These are phyloP conservation scores for Euzetes globulus DNA, from an alignment of 2,888 invertebrate species.

Conservation along the genomic window DNA sequence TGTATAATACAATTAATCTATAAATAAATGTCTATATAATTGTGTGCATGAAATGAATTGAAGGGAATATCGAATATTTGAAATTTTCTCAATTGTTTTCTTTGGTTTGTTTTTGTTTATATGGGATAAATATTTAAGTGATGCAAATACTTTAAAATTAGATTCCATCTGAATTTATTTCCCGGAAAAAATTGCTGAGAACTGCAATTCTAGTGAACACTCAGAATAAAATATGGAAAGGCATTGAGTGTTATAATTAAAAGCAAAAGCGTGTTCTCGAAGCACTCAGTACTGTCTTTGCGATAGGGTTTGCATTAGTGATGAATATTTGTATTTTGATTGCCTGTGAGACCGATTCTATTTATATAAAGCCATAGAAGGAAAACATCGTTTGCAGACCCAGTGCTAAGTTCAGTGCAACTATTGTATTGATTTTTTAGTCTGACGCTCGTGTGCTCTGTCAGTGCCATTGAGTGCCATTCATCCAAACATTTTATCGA, in stretches of 20 bases:
- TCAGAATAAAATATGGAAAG: too few species aligned
- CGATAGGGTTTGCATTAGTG: neutral
- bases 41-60: too few species aligned
- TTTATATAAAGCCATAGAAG: conserved; percentile 2
- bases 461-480: conserved; percentile 2
- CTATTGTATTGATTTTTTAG: conserved; percentile 25
- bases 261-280: neutral
- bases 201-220: too few species aligned
- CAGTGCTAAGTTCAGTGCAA: neutral
- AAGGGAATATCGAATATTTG: too few species aligned
- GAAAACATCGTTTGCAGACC: conserved; percentile 11
- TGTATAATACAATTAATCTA: too few species aligned
- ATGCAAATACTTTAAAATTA: too few species aligned
- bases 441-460: conserved; percentile 6
- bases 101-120: too few species aligned
- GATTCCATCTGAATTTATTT: too few species aligned
- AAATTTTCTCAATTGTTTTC: too few species aligned
- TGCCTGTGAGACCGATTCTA: neutral
- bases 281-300: neutral
- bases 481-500: conserved; percentile 19
- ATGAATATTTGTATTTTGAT: conserved; percentile 19
- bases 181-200: too few species aligned
- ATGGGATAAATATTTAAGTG: too few species aligned
- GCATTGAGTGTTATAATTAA: neutral
- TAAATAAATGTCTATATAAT: too few species aligned